Base-by-base conservation (phyloP, 2,113 vertebrate genomes). In the Rousettus leschenaultii region DNA sequence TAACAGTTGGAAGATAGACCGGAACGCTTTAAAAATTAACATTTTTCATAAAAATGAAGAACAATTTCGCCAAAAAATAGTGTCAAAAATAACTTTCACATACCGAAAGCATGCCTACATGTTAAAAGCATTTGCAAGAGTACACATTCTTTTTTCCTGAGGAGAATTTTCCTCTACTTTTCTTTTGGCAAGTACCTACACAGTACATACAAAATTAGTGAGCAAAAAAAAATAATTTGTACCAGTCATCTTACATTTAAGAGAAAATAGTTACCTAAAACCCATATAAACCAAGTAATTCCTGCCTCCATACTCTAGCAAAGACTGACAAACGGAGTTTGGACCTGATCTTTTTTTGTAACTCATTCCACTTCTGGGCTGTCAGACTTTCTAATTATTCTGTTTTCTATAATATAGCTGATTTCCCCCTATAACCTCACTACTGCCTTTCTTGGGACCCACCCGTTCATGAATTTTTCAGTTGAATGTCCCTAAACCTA, bases 1-100 rank as follows among this genome's bases (percentile, higher is more conserved):
- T 96, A 97, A 98, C 97, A 98, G 97, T 97, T 97, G 96, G 97
- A 89, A 97, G 96, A 96, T 95, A 91, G 95, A 97, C 86, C 87
- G 22, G 61, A 95, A n/a, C 61, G 85, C 89, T 94, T 98, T 95
- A 96, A 96, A 97, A 97, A 98, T 97, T 94, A 97, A 95, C 97
- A 97, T 97, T 95, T 96, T 96, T 96, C 92, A 97, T 94, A 96
- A 97, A 96, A 98, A 97, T 75, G 91, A 96, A 97, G 97, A 97
- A 92, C 94, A 97, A 97, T 98, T 96, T 98, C 89, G 97, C 94
- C 83, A 96, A 97, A 97, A 98, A 97, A 96, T 95, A 96, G 94
- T 79, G 80, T 97, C 77, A 95, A 96, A 97, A 97, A 94, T 96
- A 97, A 97, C 95, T 96, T 94, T 86, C 88, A 94, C 93, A 97